phyloP scores from a whole-genome alignment of 2,113 vertebrate species.

The Raja brachyura region DNA sequence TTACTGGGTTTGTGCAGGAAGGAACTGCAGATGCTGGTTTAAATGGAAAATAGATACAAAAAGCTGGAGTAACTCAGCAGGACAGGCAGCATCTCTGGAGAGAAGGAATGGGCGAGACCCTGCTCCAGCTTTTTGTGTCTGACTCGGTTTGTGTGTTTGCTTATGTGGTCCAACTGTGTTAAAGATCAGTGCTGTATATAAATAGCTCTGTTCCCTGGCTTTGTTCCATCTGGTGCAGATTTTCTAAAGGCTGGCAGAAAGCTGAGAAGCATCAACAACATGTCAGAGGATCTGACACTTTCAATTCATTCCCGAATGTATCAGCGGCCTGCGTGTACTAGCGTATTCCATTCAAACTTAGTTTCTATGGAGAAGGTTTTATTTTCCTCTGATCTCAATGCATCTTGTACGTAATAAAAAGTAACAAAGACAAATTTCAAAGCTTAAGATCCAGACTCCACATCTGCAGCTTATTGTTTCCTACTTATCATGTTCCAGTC shows the following conservation, averaged over 20 bases:
- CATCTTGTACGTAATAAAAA: not conserved
- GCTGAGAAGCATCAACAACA: not conserved
- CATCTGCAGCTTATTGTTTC: too few relatives aligned
- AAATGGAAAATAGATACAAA: too few relatives aligned
- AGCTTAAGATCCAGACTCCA: not conserved
- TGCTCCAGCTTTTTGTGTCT: not conserved
- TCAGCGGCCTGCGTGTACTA: not conserved
- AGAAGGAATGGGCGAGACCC: too few relatives aligned
- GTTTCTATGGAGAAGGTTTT: not conserved
- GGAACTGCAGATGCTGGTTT: too few relatives aligned
- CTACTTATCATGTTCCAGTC: too few relatives aligned
- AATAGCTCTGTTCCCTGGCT: conserved; percentile 17
- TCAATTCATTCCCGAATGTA: not conserved
- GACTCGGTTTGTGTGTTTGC: not conserved
- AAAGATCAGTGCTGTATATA: conserved; percentile 9
- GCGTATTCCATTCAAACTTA: not conserved
- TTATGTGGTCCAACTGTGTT: not conserved
- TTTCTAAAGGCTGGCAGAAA: not conserved
- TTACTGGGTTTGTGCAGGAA: too few relatives aligned
- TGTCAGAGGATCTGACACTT: not conserved
- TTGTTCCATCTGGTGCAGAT: not conserved
- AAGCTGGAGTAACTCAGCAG: too few relatives aligned
- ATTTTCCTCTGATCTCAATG: not conserved
- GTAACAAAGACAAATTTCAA: not conserved
- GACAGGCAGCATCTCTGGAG: too few relatives aligned